Base-by-base conservation (phyloP, 2,113 vertebrate species). In the Sceloporus undulatus region DNA sequence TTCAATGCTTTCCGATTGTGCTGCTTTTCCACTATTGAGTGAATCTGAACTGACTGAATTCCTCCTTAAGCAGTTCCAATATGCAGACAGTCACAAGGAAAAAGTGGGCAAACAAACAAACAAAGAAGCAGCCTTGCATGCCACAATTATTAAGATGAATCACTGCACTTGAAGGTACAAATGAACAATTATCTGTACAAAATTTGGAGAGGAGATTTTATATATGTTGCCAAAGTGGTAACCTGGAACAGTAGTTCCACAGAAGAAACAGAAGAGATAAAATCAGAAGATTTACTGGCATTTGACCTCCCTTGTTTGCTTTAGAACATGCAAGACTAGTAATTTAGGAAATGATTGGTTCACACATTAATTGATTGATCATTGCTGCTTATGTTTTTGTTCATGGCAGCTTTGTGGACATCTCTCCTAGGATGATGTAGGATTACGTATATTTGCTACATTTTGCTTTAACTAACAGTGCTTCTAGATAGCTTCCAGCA, bases 221-320 rank as follows among this genome's bases (percentile, higher is more conserved):
- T 54, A 27, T 21, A 42, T 23, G 42, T 42, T 38, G 74, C 18
- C 54, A 56, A 79, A 10, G 5, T 23, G 52, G 29, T 9, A n/a
- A 29, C 56, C 42, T 56, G 78, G 18, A 34, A 21, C 10, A 62
- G 40, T 19, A 42, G 29, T 56, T 79, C 54, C 54, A 13, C 16
- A 54, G 29, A 59, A 9, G 54, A 27, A 79, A 56, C 8, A 56
- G 29, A 9, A 18, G 16, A 79, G 25, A 29, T n/a, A 56, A 54
- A 79, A 79, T 3, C 16, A 66, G 65, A 66, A n/a, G 13, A 11
- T 42, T 27, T 82, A 9, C 13, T 82, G 62, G 65, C 2, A 70
- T 21, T 25, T 82, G 65, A 16, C 18, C 16, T 82, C 80, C 27
- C 79, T 23, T 42, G 18, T 89, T 95, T 89, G 9, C 21, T 59